Evolutionary conservation across 2,888 invertebrate species (phyloP).

Genomic region (Acronicta alni): DNA sequence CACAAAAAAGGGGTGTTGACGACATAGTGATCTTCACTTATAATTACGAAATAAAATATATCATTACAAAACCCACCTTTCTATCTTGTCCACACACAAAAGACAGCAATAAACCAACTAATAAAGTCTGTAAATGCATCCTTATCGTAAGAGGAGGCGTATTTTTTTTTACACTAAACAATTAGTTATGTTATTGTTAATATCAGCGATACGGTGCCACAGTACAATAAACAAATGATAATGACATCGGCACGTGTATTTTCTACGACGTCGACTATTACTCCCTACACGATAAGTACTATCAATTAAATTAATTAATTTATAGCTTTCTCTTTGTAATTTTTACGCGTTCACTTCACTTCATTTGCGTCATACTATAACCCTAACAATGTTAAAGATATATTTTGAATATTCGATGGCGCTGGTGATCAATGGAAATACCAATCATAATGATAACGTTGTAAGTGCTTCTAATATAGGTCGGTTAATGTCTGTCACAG

Average conservation of each 20-base stretch:
- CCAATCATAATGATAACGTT: background rate
- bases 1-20: slow-evolving; percentile 42
- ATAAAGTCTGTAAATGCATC: slow-evolving; percentile 66
- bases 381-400: slow-evolving; percentile 2
- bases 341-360: slow-evolving; percentile 22
- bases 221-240: slow-evolving; percentile 73
- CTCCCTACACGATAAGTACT: slow-evolving; percentile 51
- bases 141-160: slow-evolving; percentile 72
- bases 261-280: slow-evolving; percentile 52
- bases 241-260: slow-evolving; percentile 71
- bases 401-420: slow-evolving; percentile 17
- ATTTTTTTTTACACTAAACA: slow-evolving; percentile 62
- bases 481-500: slow-evolving; percentile 9
- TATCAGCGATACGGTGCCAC: slow-evolving; percentile 54
- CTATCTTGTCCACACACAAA: slow-evolving; percentile 75
- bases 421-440: background rate
- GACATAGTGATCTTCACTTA: background rate
- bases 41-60: slow-evolving; percentile 4
- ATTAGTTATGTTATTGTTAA: slow-evolving; percentile 57
- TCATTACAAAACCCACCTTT: slow-evolving; percentile 66
- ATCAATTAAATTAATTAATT: slow-evolving; percentile 44
- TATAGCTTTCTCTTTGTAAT: slow-evolving; percentile 48
- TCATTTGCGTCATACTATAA: slow-evolving; percentile 49
- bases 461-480: slow-evolving; percentile 6
- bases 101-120: slow-evolving; percentile 66